Conservation (phyloP, 2,888 invertebrate species). For the Camptogramma bilineatum region DNA sequence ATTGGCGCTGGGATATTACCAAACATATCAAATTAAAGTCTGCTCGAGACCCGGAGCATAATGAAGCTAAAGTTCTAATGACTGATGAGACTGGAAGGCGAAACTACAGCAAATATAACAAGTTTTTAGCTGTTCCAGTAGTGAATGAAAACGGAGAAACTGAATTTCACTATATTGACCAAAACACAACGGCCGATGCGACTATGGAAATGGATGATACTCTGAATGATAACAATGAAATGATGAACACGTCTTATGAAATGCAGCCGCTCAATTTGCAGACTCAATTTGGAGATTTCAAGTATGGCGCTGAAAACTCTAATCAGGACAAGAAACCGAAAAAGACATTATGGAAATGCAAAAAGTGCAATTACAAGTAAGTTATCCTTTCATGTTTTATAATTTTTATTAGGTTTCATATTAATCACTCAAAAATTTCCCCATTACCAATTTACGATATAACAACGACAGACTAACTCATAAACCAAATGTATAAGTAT, state of each 20-base stretch:
- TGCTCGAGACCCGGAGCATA: constrained; percentile 92
- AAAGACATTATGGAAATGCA: constrained; percentile 94
- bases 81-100: constrained; percentile 96
- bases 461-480: too few species aligned
- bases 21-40: constrained; percentile 97
- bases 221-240: constrained; percentile 76
- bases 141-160: constrained; percentile 85
- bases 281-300: constrained; percentile 67
- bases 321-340: constrained; percentile 84
- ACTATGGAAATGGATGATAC: constrained; percentile 79
- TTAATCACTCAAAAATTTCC: neutral
- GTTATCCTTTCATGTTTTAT: constrained; percentile 40
- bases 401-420: neutral
- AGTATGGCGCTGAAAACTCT: constrained; percentile 58
- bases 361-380: constrained; percentile 95
- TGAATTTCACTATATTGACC: constrained; percentile 76
- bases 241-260: constrained; percentile 74
- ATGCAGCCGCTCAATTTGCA: constrained; percentile 87
- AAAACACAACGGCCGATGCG: constrained; percentile 71
- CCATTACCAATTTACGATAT: too few species aligned
- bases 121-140: constrained; percentile 89
- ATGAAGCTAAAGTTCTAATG: constrained; percentile 93
- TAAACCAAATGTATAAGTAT: too few species aligned
- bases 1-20: constrained; percentile 98
- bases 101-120: constrained; percentile 97